phyloP scores from a whole-genome alignment of 1,140 invertebrate genomes.

The Drosophila kohkoa region DNA sequence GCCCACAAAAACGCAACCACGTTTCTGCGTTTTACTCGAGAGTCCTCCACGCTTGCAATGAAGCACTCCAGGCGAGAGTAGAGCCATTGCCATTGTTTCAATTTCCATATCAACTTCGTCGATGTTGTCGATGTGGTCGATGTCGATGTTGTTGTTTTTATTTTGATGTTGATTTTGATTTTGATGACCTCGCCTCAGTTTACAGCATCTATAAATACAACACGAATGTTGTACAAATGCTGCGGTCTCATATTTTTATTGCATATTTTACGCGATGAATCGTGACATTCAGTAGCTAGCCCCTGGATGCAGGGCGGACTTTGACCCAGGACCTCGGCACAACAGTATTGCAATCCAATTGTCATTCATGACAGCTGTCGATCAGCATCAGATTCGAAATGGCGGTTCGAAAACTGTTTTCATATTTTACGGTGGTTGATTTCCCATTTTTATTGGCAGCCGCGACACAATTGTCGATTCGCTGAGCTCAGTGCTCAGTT shows the following conservation, averaged over 20 bases:
- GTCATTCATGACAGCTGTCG: constrained; percentile 82
- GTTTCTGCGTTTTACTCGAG: constrained; percentile 72
- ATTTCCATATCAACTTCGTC: constrained; percentile 62
- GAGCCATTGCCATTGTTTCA: constrained; percentile 72
- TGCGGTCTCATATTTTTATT: constrained; percentile 77
- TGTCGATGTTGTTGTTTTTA: constrained; percentile 42
- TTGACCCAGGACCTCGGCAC: neutral
- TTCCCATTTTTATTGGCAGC: constrained; percentile 52
- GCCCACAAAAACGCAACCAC: constrained; percentile 71
- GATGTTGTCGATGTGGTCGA: constrained; percentile 29
- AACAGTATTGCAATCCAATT: constrained; percentile 63
- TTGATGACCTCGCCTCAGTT: constrained; percentile 70
- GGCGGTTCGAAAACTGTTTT: constrained; percentile 65
- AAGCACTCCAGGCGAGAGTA: constrained; percentile 34
- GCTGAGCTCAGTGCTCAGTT: neutral
- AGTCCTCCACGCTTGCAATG: constrained; percentile 39
- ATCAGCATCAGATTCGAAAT: constrained; percentile 61
- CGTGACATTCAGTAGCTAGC: constrained; percentile 14
- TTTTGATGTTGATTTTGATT: constrained; percentile 54
- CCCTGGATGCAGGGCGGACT: neutral
- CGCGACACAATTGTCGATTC: constrained; percentile 17
- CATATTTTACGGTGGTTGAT: constrained; percentile 65
- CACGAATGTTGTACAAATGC: constrained; percentile 35
- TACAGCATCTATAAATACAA: constrained; percentile 65
- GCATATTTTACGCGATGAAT: constrained; percentile 68